A percentile compares a stretch with the other conserved stretches of the same genome.
These are phyloP conservation scores for Scylla paramamosain DNA, from an alignment of 1,140 invertebrate genomes.

Conservation along the genomic window DNA sequence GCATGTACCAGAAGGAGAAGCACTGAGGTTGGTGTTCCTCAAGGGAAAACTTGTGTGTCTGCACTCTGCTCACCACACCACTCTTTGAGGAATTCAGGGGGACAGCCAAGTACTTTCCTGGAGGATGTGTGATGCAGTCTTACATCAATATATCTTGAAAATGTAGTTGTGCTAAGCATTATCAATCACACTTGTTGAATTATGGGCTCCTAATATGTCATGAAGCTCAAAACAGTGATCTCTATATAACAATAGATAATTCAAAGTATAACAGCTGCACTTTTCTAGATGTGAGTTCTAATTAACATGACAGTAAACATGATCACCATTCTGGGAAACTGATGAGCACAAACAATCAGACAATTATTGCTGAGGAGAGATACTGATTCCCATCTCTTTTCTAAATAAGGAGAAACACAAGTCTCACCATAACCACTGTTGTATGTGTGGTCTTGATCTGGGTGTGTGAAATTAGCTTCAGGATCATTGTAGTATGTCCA, in stretches of 20 bases:
- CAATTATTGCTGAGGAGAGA: too few relatives aligned
- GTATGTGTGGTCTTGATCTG: slow-evolving; percentile 54
- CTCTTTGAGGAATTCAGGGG: background rate
- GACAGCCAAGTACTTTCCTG: slow-evolving; percentile 57
- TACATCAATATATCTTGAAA: background rate
- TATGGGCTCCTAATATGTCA: background rate
- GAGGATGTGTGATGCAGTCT: background rate
- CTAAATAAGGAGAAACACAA: too few relatives aligned
- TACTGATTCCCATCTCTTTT: too few relatives aligned
- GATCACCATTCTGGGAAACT: too few relatives aligned
- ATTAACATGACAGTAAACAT: background rate
- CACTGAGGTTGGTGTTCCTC: slow-evolving; percentile 46
- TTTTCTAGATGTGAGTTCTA: too few relatives aligned
- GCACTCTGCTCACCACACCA: slow-evolving; percentile 50
- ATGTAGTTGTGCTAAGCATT: background rate
- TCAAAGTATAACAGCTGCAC: too few relatives aligned
- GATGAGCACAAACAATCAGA: too few relatives aligned
- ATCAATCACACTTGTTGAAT: background rate
- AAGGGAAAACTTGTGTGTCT: slow-evolving; percentile 26
- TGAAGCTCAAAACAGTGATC: background rate
- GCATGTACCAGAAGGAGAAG: slow-evolving; percentile 57
- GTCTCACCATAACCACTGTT: slow-evolving; percentile 53
- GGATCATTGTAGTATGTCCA: background rate
- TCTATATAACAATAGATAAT: too few relatives aligned
- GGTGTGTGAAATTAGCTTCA: background rate